phyloP scores from a whole-genome alignment of 2,888 invertebrate genomes.

The Boloria selene region DNA sequence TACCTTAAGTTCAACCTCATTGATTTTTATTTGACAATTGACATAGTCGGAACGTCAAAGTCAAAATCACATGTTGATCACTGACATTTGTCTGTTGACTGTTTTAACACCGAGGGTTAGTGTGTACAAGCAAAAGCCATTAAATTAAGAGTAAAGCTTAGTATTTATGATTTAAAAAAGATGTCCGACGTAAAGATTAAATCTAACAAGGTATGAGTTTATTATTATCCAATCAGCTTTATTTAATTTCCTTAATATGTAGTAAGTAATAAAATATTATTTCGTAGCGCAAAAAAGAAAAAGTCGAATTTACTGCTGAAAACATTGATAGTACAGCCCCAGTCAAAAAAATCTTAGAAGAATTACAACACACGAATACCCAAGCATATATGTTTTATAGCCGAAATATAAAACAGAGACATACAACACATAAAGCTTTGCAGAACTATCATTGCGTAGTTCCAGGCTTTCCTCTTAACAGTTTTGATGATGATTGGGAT shows the following conservation, averaged over 20 bases:
- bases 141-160: background rate
- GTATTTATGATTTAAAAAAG: background rate
- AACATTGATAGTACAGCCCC: conserved; percentile 58
- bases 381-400: conserved; percentile 55
- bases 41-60: background rate
- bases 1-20: no score
- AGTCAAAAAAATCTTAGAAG: conserved; percentile 55
- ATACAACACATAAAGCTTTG: conserved; percentile 35
- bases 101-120: background rate
- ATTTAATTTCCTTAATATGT: background rate
- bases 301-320: conserved; percentile 48
- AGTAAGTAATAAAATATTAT: background rate
- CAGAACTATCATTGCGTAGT: conserved; percentile 50
- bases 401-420: conserved; percentile 51
- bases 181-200: conserved; percentile 11
- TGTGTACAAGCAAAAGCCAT: background rate
- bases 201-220: conserved; percentile 9
- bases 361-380: conserved; percentile 49
- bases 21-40: background rate
- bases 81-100: background rate
- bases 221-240: background rate
- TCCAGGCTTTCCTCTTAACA: conserved; percentile 59
- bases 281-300: conserved; percentile 38
- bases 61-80: conserved; percentile 15
- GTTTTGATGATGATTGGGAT: conserved; percentile 65